phyloP scores from a whole-genome alignment of 1,140 invertebrate genomes.

The Drosophila neocordata region DNA sequence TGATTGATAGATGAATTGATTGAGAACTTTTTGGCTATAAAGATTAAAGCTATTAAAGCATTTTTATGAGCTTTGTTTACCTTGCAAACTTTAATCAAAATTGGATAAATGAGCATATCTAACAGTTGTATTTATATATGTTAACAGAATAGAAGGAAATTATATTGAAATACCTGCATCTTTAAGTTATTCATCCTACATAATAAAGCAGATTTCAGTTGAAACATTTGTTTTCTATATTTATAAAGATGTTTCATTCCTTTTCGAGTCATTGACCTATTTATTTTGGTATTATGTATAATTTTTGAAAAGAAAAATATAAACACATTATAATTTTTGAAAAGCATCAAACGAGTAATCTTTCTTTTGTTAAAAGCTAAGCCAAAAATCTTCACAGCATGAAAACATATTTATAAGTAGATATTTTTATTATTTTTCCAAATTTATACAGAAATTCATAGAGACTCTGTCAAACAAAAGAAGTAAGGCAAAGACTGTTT shows the following conservation, averaged over 20 bases:
- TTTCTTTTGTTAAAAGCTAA: neutral
- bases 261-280: neutral
- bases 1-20: neutral
- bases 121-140: too few species aligned
- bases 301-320: neutral
- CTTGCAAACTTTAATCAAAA: too few species aligned
- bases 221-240: too few species aligned
- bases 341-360: neutral
- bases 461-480: conserved; percentile 54
- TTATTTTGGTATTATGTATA: neutral
- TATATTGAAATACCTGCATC: too few species aligned
- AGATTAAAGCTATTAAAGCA: neutral
- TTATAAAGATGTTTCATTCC: neutral
- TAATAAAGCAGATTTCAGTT: too few species aligned
- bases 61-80: too few species aligned
- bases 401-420: conserved; percentile 7
- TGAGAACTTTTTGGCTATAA: neutral
- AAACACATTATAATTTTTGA: neutral
- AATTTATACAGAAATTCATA: conserved; percentile 47
- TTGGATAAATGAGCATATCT: too few species aligned
- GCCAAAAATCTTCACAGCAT: neutral
- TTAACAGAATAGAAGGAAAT: too few species aligned
- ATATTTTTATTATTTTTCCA: conserved; percentile 25
- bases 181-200: too few species aligned
- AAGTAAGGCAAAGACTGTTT: conserved; percentile 43